These are phyloP conservation scores for Cardiocondyla obscurior DNA, from an alignment of 1,140 invertebrate genomes.

Conservation along the genomic window DNA sequence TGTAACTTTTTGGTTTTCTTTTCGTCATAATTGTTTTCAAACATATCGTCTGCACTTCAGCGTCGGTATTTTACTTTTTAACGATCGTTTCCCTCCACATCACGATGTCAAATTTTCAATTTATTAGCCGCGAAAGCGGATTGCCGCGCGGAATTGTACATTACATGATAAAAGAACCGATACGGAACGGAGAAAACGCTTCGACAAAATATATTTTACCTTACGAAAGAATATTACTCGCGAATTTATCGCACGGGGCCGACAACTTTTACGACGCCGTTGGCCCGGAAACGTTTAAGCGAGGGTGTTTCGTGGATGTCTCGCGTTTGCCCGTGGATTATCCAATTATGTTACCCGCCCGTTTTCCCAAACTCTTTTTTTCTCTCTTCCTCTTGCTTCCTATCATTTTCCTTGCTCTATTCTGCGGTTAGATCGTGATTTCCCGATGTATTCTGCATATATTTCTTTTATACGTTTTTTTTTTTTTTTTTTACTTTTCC, in stretches of 20 bases:
- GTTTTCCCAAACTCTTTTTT: neutral
- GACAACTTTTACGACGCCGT: slow-evolving; percentile 19
- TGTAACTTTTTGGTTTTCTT: neutral
- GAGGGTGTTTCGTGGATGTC: slow-evolving; percentile 19
- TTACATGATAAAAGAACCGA: neutral
- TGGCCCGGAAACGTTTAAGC: slow-evolving; percentile 32
- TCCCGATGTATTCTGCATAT: neutral
- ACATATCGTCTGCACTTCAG: neutral
- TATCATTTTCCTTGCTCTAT: neutral
- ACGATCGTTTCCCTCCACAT: neutral
- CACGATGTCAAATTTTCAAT: slow-evolving; percentile 1
- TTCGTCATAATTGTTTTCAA: neutral
- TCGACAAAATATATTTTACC: slow-evolving; percentile 36
- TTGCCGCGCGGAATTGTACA: neutral
- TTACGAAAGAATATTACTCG: slow-evolving; percentile 30
- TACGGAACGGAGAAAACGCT: neutral
- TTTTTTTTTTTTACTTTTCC: neutral
- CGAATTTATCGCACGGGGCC: slow-evolving; percentile 37
- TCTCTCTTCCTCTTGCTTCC: neutral
- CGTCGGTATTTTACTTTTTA: neutral
- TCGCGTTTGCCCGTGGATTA: slow-evolving; percentile 10
- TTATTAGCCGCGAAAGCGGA: neutral
- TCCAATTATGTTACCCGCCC: slow-evolving; percentile 41
- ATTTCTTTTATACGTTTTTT: neutral
- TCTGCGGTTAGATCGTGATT: neutral